These are phyloP conservation scores for Pseudolaguvia tuberculata DNA, from an alignment of 2,113 vertebrate genomes.

Conservation along the genomic window DNA sequence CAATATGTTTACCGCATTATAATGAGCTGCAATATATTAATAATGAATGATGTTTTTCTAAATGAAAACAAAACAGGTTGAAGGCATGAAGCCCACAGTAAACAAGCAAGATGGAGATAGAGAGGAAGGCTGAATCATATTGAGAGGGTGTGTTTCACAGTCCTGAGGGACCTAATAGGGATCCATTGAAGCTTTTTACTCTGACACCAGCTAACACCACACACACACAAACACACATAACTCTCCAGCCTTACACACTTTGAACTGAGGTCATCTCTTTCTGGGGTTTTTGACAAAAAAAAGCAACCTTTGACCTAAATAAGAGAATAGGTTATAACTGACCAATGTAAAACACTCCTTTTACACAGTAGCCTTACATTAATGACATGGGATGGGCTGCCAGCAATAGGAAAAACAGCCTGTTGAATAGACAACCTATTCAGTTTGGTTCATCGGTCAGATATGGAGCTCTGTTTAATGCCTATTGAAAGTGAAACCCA, in stretches of 20 bases:
- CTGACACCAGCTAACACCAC: constrained; percentile 13
- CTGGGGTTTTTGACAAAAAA: constrained; percentile 36
- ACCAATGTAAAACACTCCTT: constrained; percentile 38
- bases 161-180: constrained; percentile 40
- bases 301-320: constrained; percentile 28
- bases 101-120: constrained; percentile 22
- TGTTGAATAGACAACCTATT: constrained; percentile 33
- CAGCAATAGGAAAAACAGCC: constrained; percentile 39
- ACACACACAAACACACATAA: constrained; percentile 20
- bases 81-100: constrained; percentile 31
- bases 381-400: constrained; percentile 44
- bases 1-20: not conserved
- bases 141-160: constrained; percentile 37
- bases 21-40: not conserved
- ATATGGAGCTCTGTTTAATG: constrained; percentile 35
- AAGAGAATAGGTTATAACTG: constrained; percentile 24
- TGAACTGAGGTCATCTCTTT: constrained; percentile 43
- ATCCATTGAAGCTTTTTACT: constrained; percentile 38
- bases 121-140: constrained; percentile 39
- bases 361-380: constrained; percentile 40
- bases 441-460: constrained; percentile 40
- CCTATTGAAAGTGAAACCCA: constrained; percentile 30
- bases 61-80: constrained; percentile 13
- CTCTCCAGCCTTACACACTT: constrained; percentile 29
- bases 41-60: constrained; percentile 12